phyloP scores from a whole-genome alignment of 2,113 vertebrate genomes.

The Hypocryptadius cinnamomeus region DNA sequence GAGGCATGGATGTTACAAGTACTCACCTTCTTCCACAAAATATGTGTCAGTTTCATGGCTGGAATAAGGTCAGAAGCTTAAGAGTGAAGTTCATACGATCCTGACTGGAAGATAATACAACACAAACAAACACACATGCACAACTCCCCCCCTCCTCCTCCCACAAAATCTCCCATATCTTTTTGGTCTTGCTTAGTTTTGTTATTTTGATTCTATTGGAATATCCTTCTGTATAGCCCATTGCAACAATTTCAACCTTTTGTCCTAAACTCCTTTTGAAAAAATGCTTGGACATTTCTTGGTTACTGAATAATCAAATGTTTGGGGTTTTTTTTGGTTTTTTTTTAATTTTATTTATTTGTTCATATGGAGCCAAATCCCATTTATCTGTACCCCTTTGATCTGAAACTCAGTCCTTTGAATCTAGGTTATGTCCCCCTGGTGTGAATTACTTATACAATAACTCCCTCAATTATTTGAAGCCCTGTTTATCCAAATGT shows the following conservation, averaged over 20 bases:
- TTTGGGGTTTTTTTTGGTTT: background rate
- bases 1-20: background rate
- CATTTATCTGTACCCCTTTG: constrained; percentile 53
- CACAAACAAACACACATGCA: background rate
- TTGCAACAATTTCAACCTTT: background rate
- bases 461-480: constrained; percentile 62
- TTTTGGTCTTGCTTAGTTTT: background rate
- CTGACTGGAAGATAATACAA: background rate
- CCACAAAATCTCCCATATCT: too few species aligned
- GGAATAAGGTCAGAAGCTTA: background rate
- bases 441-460: constrained; percentile 64
- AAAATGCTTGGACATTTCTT: background rate
- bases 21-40: background rate
- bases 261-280: background rate
- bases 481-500: constrained; percentile 60
- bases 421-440: constrained; percentile 68
- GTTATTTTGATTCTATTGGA: background rate
- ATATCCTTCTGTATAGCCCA: background rate
- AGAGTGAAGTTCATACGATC: background rate
- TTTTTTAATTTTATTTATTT: background rate
- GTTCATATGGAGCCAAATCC: constrained; percentile 29
- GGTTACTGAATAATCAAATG: constrained; percentile 19
- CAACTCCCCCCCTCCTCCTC: accelerated
- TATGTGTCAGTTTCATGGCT: background rate
- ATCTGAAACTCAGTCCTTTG: constrained; percentile 55